These are phyloP conservation scores for Poliocrania exsul DNA, from an alignment of 2,797 vertebrate genomes.

Conservation along the genomic window DNA sequence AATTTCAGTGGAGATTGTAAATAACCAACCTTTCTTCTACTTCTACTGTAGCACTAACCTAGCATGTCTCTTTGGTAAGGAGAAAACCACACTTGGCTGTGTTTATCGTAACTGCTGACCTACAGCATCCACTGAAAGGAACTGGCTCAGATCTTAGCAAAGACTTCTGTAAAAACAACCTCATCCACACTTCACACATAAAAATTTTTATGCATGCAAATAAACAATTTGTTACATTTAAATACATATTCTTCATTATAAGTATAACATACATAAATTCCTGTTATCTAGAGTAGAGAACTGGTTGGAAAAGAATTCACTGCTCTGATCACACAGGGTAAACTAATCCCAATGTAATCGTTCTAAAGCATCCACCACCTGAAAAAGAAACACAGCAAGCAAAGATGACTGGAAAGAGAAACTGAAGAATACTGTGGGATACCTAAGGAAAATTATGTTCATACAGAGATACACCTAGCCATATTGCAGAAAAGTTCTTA, in stretches of 20 bases:
- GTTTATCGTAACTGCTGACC: neutral
- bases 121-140: neutral
- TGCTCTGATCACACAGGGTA: neutral
- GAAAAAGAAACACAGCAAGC: neutral
- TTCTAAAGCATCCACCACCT: neutral
- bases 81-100: neutral
- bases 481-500: neutral
- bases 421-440: neutral
- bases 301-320: neutral
- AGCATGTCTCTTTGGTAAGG: neutral
- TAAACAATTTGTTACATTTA: neutral
- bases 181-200: neutral
- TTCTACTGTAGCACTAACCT: neutral
- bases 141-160: neutral
- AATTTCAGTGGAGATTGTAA: neutral
- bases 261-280: neutral
- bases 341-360: neutral
- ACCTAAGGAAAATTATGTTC: neutral
- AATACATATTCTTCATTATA: neutral
- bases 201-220: neutral
- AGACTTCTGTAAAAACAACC: neutral
- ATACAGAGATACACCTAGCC: neutral
- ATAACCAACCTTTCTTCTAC: neutral
- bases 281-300: neutral
- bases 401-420: neutral